Evolutionary conservation across 2,113 vertebrate genomes (phyloP).

Genomic region (Cavia aperea): DNA sequence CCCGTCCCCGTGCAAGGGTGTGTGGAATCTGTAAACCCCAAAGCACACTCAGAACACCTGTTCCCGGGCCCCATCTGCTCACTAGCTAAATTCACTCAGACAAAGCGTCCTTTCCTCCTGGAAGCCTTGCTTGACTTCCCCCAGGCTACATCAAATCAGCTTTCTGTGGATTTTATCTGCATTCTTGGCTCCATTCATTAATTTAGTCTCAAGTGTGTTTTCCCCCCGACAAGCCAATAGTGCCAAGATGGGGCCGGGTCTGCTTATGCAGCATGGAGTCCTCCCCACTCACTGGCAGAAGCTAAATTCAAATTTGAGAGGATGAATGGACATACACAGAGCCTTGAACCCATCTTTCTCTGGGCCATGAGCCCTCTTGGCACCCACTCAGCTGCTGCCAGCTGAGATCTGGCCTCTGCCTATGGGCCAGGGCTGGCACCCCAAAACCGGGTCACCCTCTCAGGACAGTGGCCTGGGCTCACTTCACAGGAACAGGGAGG

Average conservation of each 20-base stretch:
- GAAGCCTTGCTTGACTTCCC: not conserved
- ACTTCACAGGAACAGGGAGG: slow-evolving; percentile 9
- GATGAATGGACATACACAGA: not conserved
- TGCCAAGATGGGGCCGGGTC: not conserved
- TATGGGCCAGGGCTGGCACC: not conserved
- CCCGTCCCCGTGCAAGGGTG: not conserved
- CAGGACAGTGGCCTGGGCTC: not conserved
- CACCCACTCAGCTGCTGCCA: not conserved
- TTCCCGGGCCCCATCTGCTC: not conserved
- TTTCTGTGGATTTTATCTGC: not conserved
- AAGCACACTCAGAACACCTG: not conserved
- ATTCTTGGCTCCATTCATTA: not conserved
- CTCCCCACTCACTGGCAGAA: not conserved
- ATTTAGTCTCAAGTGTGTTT: not conserved
- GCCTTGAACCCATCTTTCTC: not conserved
- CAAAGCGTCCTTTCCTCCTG: not conserved
- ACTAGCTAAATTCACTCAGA: not conserved
- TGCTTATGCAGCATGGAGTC: not conserved
- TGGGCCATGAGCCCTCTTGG: not conserved
- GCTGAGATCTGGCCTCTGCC: not conserved
- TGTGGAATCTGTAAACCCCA: not conserved
- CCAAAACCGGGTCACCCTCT: not conserved
- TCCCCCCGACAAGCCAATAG: not conserved
- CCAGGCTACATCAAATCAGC: not conserved
- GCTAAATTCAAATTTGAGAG: not conserved